Evolutionary conservation across 2,888 invertebrate genomes (phyloP).

Genomic region (Protula sp.): DNA sequence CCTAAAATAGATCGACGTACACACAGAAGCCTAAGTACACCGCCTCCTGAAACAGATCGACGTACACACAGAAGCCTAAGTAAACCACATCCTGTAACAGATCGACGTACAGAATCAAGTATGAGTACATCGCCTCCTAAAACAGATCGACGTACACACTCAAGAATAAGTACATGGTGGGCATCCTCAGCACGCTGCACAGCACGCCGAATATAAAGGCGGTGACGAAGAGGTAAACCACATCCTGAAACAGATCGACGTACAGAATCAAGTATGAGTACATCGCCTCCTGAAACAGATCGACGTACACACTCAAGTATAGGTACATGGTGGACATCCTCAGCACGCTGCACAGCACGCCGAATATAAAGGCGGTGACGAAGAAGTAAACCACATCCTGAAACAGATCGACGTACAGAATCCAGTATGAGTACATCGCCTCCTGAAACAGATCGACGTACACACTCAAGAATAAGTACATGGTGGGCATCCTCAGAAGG

Average conservation of each 20-base stretch:
- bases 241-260: no score
- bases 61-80: no score
- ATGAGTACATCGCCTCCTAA: no score
- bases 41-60: no score
- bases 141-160: conserved; percentile 26
- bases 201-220: conserved; percentile 15
- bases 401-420: no score
- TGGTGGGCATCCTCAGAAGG: conserved; percentile 21
- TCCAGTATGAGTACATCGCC: conserved; percentile 21
- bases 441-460: conserved; percentile 26
- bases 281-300: no score
- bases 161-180: conserved; percentile 30
- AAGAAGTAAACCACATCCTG: conserved; percentile 27
- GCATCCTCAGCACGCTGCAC: conserved; percentile 19
- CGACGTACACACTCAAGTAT: conserved; percentile 25
- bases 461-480: conserved; percentile 19
- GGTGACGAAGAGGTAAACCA: conserved; percentile 21
- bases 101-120: no score
- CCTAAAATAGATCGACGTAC: no score
- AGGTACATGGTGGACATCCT: conserved; percentile 29
- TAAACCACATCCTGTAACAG: no score
- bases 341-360: conserved; percentile 18
- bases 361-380: conserved; percentile 13
- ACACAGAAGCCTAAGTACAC: no score
- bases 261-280: no score